phyloP scores from a whole-genome alignment of 2,888 invertebrate species.

The Harpagoxenus sublaevis region DNA sequence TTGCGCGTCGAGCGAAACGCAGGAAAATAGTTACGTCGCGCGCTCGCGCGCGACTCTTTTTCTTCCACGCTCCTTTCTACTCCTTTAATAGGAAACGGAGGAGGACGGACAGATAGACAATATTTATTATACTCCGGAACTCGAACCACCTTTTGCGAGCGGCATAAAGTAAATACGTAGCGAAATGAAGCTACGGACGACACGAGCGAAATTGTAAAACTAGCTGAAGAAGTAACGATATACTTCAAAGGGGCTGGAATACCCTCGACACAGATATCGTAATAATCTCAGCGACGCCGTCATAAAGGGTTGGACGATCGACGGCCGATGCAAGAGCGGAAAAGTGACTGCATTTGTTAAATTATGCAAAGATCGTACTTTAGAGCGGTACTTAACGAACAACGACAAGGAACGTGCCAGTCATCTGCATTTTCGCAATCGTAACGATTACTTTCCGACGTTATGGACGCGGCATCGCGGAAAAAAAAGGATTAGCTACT shows the following conservation, averaged over 20 bases:
- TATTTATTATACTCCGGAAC: slow-evolving; percentile 50
- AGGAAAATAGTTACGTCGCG: slow-evolving; percentile 70
- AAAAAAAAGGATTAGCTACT: no score
- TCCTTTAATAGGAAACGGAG: slow-evolving; percentile 46
- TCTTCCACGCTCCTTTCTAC: slow-evolving; percentile 59
- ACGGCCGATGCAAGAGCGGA: not conserved
- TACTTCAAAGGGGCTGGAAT: slow-evolving; percentile 27
- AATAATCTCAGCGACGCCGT: not conserved
- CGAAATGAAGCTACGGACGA: slow-evolving; percentile 20
- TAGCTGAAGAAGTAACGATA: slow-evolving; percentile 34
- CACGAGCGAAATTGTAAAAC: slow-evolving; percentile 44
- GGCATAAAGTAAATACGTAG: slow-evolving; percentile 42
- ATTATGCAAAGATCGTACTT: slow-evolving; percentile 3
- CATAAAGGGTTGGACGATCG: not conserved
- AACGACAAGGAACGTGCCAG: not conserved
- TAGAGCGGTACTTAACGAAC: not conserved
- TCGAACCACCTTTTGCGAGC: slow-evolving; percentile 36
- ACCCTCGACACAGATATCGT: not conserved
- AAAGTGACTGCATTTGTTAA: not conserved
- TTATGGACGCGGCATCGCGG: not conserved
- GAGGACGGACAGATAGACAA: slow-evolving; percentile 29
- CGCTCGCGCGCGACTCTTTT: slow-evolving; percentile 61
- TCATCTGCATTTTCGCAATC: not conserved
- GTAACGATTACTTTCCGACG: not conserved
- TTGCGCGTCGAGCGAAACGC: slow-evolving; percentile 72